phyloP scores from a whole-genome alignment of 2,113 vertebrate genomes.

The Siniperca knerii region DNA sequence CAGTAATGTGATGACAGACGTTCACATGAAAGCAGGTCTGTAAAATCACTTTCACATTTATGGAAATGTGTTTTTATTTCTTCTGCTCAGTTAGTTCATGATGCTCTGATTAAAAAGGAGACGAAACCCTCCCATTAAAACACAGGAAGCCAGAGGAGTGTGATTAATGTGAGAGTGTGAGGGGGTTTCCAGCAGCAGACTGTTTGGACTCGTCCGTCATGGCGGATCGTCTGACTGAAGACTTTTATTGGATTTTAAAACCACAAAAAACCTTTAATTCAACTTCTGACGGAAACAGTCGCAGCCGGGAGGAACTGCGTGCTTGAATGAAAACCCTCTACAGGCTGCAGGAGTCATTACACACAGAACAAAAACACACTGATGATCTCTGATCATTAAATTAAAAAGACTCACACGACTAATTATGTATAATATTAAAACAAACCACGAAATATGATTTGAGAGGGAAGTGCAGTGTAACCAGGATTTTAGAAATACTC shows the following conservation, averaged over 20 bases:
- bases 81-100: background rate
- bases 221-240: constrained; percentile 14
- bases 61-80: constrained; percentile 9
- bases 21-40: constrained; percentile 39
- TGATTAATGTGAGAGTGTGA: constrained; percentile 41
- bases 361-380: background rate
- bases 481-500: too few relatives aligned
- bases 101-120: constrained; percentile 14
- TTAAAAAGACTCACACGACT: too few relatives aligned
- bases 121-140: constrained; percentile 35
- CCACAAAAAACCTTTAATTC: constrained; percentile 55
- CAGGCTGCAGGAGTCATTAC: background rate
- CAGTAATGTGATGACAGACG: constrained; percentile 17
- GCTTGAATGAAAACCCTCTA: background rate
- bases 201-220: constrained; percentile 34
- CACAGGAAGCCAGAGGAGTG: constrained; percentile 54
- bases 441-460: too few relatives aligned
- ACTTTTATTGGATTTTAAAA: constrained; percentile 52
- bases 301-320: background rate
- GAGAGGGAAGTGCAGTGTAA: too few relatives aligned
- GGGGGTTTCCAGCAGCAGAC: constrained; percentile 64
- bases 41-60: constrained; percentile 14
- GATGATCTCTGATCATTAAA: background rate
- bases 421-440: too few relatives aligned
- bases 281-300: constrained; percentile 7